Percentiles rank a stretch among this genome's conserved stretches.
Evolutionary conservation across 2,888 invertebrate genomes (phyloP).

Genomic region (Chrysopilus asiliformis): DNA sequence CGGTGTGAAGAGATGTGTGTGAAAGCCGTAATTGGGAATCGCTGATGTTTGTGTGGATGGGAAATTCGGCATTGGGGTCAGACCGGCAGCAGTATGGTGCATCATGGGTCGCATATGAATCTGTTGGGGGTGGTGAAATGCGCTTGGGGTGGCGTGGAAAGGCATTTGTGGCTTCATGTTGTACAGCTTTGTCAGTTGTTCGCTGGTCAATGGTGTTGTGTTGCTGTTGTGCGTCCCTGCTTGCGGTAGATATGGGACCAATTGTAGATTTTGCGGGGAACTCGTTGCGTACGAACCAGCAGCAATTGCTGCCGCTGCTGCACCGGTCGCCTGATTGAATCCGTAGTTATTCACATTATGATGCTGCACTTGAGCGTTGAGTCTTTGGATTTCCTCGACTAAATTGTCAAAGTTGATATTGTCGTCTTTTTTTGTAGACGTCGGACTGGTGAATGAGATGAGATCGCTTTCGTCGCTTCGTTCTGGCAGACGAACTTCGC

Average conservation of each 20-base stretch:
- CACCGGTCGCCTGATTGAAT: no score
- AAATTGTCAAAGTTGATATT: conserved; percentile 46
- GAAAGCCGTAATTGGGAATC: conserved; percentile 22
- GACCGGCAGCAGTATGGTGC: conserved; percentile 8
- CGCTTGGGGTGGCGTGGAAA: no score
- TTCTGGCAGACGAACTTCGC: conserved; percentile 16
- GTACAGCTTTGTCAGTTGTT: conserved; percentile 31
- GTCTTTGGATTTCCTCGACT: conserved; percentile 44
- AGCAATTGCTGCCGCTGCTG: conserved; percentile 23
- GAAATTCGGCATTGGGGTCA: conserved; percentile 13
- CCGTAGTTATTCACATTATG: no score
- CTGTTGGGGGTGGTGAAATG: not conserved
- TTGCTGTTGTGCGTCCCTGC: conserved; percentile 2
- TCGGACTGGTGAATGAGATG: conserved; percentile 58
- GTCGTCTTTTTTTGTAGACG: conserved; percentile 37
- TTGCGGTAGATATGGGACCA: conserved; percentile 22
- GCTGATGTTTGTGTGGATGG: conserved; percentile 19
- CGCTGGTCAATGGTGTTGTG: conserved; percentile 26
- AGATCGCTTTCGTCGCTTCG: conserved; percentile 38
- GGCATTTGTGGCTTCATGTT: conserved; percentile 24
- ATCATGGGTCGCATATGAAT: conserved; percentile 3
- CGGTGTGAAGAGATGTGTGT: conserved; percentile 14
- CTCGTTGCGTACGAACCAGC: not conserved
- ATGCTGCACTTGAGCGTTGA: no score
- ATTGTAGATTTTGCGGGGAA: conserved; percentile 18